Evolutionary conservation across 2,888 invertebrate species (phyloP).

Genomic region (Melanargia galathea): DNA sequence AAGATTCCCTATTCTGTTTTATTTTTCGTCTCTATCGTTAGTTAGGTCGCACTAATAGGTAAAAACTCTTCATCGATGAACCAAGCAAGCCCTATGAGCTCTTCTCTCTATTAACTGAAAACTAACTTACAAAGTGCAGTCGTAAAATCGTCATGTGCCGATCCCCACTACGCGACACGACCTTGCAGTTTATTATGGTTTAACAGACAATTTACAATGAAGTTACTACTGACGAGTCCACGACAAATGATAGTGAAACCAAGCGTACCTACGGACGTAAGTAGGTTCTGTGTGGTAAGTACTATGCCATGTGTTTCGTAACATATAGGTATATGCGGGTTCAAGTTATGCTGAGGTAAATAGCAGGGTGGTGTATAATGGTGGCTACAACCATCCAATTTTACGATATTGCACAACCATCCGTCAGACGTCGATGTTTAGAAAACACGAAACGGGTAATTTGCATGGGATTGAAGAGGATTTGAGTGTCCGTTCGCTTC

Average conservation of each 20-base stretch:
- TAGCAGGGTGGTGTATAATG: constrained; percentile 47
- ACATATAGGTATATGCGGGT: constrained; percentile 56
- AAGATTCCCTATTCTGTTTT: background rate
- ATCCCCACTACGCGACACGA: constrained; percentile 69
- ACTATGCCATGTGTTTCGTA: constrained; percentile 60
- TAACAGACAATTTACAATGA: constrained; percentile 79
- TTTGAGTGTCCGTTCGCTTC: constrained; percentile 50
- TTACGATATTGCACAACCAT: constrained; percentile 52
- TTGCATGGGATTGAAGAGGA: constrained; percentile 48
- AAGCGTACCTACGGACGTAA: constrained; percentile 58
- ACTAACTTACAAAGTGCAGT: constrained; percentile 44
- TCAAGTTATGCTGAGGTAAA: constrained; percentile 44
- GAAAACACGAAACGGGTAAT: constrained; percentile 48
- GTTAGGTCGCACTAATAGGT: too few species aligned
- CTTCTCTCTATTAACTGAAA: constrained; percentile 54
- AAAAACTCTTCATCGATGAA: constrained; percentile 1
- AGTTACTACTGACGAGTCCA: constrained; percentile 73
- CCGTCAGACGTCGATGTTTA: constrained; percentile 39
- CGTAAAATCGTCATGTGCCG: constrained; percentile 51
- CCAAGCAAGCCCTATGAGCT: constrained; percentile 22
- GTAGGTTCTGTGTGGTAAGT: background rate
- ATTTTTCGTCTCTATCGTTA: background rate
- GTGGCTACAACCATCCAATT: constrained; percentile 48
- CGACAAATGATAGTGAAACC: constrained; percentile 74
- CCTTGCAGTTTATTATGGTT: constrained; percentile 80